These are phyloP conservation scores for Artemisiospiza belli DNA, from an alignment of 2,113 vertebrate species.

Conservation along the genomic window DNA sequence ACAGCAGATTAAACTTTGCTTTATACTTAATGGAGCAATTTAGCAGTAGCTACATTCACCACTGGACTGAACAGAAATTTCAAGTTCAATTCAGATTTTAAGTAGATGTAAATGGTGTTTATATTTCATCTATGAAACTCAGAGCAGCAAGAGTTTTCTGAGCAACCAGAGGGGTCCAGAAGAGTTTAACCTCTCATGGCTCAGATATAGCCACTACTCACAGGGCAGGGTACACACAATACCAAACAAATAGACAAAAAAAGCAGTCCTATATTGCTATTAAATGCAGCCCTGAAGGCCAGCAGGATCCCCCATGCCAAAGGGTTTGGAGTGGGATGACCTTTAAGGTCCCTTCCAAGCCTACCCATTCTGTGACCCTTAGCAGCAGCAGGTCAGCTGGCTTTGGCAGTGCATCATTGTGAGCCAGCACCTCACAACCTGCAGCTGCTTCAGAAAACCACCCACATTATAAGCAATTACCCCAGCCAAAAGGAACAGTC, in stretches of 20 bases:
- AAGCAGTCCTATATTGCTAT: not conserved
- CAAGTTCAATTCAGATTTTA: constrained; percentile 43
- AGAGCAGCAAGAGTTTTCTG: not conserved
- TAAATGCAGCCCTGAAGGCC: not conserved
- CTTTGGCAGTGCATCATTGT: not conserved
- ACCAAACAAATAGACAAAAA: not conserved
- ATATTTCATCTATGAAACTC: not conserved
- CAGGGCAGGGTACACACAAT: not conserved
- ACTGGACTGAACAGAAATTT: constrained; percentile 35
- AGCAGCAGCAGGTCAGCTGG: not conserved
- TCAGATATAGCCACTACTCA: not conserved
- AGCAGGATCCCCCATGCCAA: not conserved
- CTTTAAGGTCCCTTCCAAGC: not conserved
- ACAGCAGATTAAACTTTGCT: constrained; percentile 46
- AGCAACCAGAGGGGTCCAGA: not conserved
- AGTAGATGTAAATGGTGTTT: constrained; percentile 35
- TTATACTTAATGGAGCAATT: constrained; percentile 48
- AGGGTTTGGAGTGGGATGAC: not conserved
- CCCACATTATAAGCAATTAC: rapidly evolving
- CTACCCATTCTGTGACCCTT: not conserved
- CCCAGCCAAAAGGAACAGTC: not conserved
- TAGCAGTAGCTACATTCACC: constrained; percentile 25
- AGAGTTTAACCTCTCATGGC: not conserved
- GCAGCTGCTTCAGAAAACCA: not conserved
- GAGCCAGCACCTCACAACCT: not conserved